A percentile compares a stretch with the other conserved stretches of the same genome.
These are phyloP conservation scores for Heliconius nattereri DNA, from an alignment of 1,140 invertebrate species.

Conservation along the genomic window DNA sequence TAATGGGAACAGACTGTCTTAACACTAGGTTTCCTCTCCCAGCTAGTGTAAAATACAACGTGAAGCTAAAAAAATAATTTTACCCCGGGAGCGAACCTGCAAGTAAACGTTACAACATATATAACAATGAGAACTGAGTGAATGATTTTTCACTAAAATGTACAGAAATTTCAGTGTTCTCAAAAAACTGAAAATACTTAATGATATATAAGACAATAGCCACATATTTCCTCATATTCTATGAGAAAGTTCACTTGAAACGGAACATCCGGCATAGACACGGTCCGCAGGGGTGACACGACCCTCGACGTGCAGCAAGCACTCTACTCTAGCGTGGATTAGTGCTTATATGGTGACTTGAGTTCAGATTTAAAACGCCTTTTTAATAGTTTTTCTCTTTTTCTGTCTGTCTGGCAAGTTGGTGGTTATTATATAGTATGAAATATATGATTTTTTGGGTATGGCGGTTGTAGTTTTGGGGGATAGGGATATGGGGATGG, in stretches of 20 bases:
- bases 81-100: too few relatives aligned
- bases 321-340: constrained; percentile 25
- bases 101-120: too few relatives aligned
- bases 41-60: too few relatives aligned
- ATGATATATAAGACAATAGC: too few relatives aligned
- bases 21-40: too few relatives aligned
- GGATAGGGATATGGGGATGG: too few relatives aligned
- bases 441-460: not conserved
- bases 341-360: constrained; percentile 17
- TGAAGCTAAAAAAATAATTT: not conserved
- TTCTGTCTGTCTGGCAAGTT: constrained; percentile 6
- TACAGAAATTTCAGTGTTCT: too few relatives aligned
- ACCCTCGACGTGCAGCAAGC: constrained; percentile 11
- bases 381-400: constrained; percentile 29
- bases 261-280: constrained; percentile 35
- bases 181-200: too few relatives aligned
- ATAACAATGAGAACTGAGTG: too few relatives aligned
- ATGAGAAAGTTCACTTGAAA: constrained; percentile 25
- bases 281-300: constrained; percentile 24
- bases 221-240: not conserved
- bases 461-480: too few relatives aligned
- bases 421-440: not conserved
- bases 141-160: too few relatives aligned
- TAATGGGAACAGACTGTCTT: too few relatives aligned
- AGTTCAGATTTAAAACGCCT: constrained; percentile 28